Evolutionary conservation across 2,113 vertebrate genomes (phyloP).

Genomic region (Pantherophis guttatus): DNA sequence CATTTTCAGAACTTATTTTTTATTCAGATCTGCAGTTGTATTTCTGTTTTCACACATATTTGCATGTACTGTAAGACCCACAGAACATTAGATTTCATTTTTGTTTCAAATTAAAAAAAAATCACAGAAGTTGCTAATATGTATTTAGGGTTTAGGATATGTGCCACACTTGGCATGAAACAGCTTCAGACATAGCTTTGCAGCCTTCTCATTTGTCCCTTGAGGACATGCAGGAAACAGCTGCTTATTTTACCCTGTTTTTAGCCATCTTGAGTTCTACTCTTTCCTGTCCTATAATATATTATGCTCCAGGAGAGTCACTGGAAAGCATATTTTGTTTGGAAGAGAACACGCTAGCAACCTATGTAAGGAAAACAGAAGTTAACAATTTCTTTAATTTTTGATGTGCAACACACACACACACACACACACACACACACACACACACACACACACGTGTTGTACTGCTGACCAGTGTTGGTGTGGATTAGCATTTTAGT

Average conservation of each 20-base stretch:
- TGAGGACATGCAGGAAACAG: constrained; percentile 14
- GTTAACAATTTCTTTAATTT: not conserved
- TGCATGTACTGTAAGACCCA: not conserved
- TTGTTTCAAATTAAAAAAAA: not conserved
- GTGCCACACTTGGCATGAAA: not conserved
- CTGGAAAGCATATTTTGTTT: not conserved
- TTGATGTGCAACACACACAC: not conserved
- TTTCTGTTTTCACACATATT: not conserved
- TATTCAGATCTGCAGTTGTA: not conserved
- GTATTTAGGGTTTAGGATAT: constrained; percentile 1
- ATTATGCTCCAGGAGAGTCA: not conserved
- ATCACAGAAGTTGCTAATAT: not conserved
- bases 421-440: no score
- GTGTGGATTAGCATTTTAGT: not conserved
- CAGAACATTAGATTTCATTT: not conserved
- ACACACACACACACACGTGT: not conserved
- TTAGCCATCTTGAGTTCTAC: not conserved
- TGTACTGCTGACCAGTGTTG: not conserved
- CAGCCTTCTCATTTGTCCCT: not conserved
- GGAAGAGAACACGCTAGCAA: not conserved
- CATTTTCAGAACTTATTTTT: not conserved
- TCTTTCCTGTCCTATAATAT: not conserved
- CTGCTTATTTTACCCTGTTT: not conserved
- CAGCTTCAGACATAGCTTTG: not conserved
- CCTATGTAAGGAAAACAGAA: not conserved